Evolutionary conservation across 2,113 vertebrate genomes (phyloP), one percentile per base, ranked within the genome.

Genomic region (Cochlearius cochlearius): DNA sequence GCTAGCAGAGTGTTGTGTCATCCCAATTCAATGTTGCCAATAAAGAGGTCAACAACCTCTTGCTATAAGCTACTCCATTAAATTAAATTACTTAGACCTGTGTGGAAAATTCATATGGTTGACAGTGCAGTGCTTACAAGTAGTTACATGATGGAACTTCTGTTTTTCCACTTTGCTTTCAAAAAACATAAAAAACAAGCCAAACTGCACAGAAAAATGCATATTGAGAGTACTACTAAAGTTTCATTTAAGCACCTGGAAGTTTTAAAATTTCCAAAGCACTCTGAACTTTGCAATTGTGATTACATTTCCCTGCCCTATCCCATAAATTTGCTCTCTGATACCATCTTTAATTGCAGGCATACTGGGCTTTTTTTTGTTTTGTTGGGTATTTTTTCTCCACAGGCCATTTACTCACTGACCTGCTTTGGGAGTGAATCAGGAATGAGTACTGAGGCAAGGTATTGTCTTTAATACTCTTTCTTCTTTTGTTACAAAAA

Each of bases 161-260:
- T 95, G 73, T 26, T 97, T 92, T 94, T 86, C 60, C 83, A 85
- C 52, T 95, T 92, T 89, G 25, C 49, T 91, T 95, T 94, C 64
- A 75, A 79, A 92, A 86, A 92, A 21, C 8, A 45, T 34, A 34
- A 39, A 90, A 45, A 53, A 8, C 25, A 91, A 89, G 34, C 27
- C 83, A 84, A 80, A 39, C 38, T 66, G 41, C 60, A 87, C 22
- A 86, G 23, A 84, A 81, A 53, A 86, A 78, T 56, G 45, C 4
- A 39, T n/a, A 47, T 52, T 62, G 23, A 76, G 45, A 79, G 32
- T 49, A 34, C 45, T 71, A 34, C 41, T 86, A 43, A 67, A 78
- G 32, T 87, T 95, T 91, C 55, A 38, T 81, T 81, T 85, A 64
- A 72, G 38, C 30, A 82, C 73, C 87, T 91, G 56, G 34, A 64